Conservation (phyloP, 2,113 vertebrate species). For the Carassius gibelio region DNA sequence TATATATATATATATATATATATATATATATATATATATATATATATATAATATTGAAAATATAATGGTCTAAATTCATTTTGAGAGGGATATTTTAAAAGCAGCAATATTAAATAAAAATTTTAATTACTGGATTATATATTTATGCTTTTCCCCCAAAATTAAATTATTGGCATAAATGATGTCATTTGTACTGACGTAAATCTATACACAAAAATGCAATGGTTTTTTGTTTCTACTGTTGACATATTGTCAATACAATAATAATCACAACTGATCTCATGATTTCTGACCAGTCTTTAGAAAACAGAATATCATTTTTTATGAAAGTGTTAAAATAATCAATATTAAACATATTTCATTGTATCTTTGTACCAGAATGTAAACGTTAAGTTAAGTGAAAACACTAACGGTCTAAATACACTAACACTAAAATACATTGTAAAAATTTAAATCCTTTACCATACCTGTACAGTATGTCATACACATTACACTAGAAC, state of each 20-base stretch:
- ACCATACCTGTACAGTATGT: neutral
- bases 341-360: neutral
- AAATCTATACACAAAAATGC: neutral
- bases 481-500: neutral
- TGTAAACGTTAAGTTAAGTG: too few relatives aligned
- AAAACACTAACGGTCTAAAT: neutral
- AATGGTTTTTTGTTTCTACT: neutral
- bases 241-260: neutral
- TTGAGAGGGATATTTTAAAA: neutral
- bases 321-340: neutral
- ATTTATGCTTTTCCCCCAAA: neutral
- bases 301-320: neutral
- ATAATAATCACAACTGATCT: neutral
- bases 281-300: neutral
- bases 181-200: neutral
- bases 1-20: too few relatives aligned
- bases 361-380: neutral
- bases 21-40: too few relatives aligned
- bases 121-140: neutral
- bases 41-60: too few relatives aligned
- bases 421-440: neutral
- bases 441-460: neutral
- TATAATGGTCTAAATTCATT: too few relatives aligned
- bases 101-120: neutral
- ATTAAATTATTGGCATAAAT: neutral